Evolutionary conservation across 2,888 invertebrate species (phyloP).

Genomic region (Escarpia spicata): DNA sequence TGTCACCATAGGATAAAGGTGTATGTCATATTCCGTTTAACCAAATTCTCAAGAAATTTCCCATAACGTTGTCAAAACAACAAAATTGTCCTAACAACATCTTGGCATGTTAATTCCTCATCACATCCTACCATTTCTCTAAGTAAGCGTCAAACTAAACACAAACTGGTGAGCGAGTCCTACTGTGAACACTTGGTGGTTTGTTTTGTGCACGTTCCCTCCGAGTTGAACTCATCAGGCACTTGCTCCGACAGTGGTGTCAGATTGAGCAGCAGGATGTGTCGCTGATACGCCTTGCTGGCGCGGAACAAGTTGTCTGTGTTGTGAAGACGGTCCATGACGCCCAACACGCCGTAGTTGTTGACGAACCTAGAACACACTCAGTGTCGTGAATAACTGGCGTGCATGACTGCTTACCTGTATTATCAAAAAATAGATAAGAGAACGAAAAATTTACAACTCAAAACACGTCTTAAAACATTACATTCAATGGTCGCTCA

Average conservation of each 20-base stretch:
- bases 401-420: neutral
- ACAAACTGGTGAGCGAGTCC: neutral
- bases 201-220: neutral
- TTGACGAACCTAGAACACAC: constrained; percentile 77
- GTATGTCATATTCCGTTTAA: neutral
- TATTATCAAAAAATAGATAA: neutral
- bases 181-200: neutral
- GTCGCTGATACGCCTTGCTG: constrained; percentile 77
- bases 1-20: neutral
- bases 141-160: neutral
- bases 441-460: too few species aligned
- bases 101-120: neutral
- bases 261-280: constrained; percentile 65
- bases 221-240: constrained; percentile 49
- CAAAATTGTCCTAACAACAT: neutral
- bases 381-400: neutral
- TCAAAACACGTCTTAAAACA: too few species aligned
- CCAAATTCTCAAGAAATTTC: neutral
- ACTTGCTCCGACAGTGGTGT: constrained; percentile 61
- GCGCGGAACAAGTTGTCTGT: constrained; percentile 81
- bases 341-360: constrained; percentile 84
- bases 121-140: neutral
- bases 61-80: neutral
- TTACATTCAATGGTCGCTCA: too few species aligned
- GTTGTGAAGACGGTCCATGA: constrained; percentile 83